These are phyloP conservation scores for Sebastes oblongus DNA, from an alignment of 2,797 vertebrate species.

Conservation along the genomic window DNA sequence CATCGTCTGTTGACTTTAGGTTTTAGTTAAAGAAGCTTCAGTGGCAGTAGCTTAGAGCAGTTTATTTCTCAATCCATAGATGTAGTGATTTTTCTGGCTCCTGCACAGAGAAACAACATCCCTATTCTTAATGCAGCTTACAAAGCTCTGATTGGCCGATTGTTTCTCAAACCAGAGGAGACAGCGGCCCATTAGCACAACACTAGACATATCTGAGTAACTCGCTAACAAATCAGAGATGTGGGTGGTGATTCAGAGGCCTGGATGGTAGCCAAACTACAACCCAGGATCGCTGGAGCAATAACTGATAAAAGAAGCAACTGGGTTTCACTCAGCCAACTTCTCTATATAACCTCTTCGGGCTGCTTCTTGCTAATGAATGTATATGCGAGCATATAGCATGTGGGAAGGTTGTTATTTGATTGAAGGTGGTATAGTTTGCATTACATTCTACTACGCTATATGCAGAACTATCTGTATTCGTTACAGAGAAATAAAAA, in stretches of 20 bases:
- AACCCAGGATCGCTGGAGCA: neutral
- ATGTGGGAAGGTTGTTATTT: conserved; percentile 6
- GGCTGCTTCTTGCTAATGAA: conserved; percentile 14
- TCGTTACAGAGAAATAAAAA: conserved; percentile 15
- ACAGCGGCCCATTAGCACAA: neutral
- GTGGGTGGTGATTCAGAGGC: conserved; percentile 7
- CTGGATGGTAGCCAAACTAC: conserved; percentile 7
- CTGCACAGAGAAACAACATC: neutral
- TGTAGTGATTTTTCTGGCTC: neutral
- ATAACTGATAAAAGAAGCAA: conserved; percentile 2
- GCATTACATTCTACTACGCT: neutral
- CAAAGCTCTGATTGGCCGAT: conserved; percentile 5
- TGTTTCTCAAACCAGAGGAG: conserved; percentile 1
- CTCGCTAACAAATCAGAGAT: neutral
- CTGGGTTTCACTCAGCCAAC: conserved; percentile 1
- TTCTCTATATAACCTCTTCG: neutral
- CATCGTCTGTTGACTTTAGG: neutral
- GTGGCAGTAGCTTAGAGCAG: neutral
- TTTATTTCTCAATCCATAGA: neutral
- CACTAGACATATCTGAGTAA: neutral
- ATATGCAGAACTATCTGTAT: conserved; percentile 6
- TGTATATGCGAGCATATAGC: neutral
- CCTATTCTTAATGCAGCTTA: neutral
- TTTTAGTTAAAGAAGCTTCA: neutral
- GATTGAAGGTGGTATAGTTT: neutral